These are phyloP conservation scores for Scatophagus argus DNA, from an alignment of 2,113 vertebrate species.

Conservation along the genomic window DNA sequence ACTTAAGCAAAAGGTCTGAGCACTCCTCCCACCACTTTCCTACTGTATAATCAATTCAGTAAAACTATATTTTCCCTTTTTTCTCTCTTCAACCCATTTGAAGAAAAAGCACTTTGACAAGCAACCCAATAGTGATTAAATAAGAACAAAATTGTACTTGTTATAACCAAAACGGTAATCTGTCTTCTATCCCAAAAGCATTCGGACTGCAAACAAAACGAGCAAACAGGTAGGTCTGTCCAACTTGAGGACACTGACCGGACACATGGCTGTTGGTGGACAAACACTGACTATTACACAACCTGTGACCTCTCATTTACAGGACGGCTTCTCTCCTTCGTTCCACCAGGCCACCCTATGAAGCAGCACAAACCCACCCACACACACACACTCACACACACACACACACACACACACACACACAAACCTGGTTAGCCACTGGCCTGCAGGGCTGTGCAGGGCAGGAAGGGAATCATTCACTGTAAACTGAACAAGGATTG, in stretches of 20 bases:
- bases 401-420: conserved; percentile 52
- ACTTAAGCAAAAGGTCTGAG: background rate
- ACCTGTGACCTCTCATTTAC: conserved; percentile 55
- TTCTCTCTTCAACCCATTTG: background rate
- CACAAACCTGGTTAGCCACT: conserved; percentile 75
- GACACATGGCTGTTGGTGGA: conserved; percentile 31
- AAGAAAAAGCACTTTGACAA: background rate
- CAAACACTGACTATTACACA: conserved; percentile 51
- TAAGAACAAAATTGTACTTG: background rate
- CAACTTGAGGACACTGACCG: conserved; percentile 15
- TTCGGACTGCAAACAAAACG: background rate
- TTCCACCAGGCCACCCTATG: conserved; percentile 46
- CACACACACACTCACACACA: conserved; percentile 43
- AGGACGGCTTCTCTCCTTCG: conserved; percentile 35
- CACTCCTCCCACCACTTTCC: background rate
- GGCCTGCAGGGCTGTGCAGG: conserved; percentile 81
- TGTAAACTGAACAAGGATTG: conserved; percentile 84
- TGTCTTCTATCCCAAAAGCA: background rate
- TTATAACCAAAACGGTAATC: background rate
- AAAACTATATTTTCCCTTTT: background rate
- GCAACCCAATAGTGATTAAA: background rate
- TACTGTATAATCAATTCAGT: background rate
- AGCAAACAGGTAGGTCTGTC: background rate
- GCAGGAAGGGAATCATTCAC: conserved; percentile 91
- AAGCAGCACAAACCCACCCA: conserved; percentile 34